Conservation (phyloP, 2,113 vertebrate genomes). For the Uria aalge region DNA sequence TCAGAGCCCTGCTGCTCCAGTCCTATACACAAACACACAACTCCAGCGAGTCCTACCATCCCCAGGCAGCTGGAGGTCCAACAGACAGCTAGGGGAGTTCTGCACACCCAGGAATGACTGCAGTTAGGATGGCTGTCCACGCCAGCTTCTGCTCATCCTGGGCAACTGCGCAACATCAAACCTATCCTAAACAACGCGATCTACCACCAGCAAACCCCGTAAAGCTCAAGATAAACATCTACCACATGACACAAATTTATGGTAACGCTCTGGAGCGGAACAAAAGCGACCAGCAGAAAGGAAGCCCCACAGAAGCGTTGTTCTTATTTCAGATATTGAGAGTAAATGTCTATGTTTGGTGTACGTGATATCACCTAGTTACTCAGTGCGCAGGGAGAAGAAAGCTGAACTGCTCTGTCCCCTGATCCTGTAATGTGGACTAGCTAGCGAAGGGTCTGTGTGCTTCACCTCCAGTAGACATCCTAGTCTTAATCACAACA, state of each 20-base stretch:
- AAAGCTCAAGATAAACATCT: neutral
- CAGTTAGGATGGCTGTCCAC: neutral
- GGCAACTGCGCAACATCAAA: neutral
- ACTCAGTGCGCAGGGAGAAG: neutral
- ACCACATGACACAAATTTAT: neutral
- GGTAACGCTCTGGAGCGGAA: neutral
- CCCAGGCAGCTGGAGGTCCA: neutral
- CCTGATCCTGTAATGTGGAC: neutral
- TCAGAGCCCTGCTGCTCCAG: neutral
- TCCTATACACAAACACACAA: neutral
- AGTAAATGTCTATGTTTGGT: neutral
- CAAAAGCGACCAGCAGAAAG: neutral
- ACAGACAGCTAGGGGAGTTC: neutral
- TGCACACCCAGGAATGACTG: neutral
- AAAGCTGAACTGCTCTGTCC: neutral
- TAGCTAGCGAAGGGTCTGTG: neutral
- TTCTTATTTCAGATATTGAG: neutral
- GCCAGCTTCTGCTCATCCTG: neutral
- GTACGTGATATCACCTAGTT: neutral
- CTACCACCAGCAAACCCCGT: neutral
- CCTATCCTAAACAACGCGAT: neutral
- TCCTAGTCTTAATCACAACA: fast-evolving
- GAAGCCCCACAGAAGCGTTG: neutral
- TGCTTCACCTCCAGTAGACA: neutral
- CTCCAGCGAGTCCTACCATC: fast-evolving